These are phyloP conservation scores for Syngnathus floridae DNA, from an alignment of 2,113 vertebrate species.

Conservation along the genomic window DNA sequence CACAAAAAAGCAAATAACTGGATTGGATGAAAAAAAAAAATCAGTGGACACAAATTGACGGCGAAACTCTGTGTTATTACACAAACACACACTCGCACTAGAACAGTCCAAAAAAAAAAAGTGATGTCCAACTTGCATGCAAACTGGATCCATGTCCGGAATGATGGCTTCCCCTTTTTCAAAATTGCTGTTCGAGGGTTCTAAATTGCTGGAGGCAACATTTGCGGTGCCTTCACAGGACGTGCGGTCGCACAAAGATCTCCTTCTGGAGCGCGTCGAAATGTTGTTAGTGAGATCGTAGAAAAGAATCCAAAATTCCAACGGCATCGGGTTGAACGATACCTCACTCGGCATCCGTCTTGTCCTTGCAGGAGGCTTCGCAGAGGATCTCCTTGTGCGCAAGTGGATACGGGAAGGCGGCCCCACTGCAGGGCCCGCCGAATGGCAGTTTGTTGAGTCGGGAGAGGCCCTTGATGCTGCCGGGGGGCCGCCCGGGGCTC, in stretches of 20 bases:
- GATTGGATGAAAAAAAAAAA: no score
- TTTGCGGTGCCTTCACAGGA: background rate
- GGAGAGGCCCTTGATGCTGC: conserved; percentile 96
- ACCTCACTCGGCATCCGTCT: conserved; percentile 77
- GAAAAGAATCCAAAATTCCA: background rate
- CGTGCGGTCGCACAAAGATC: background rate
- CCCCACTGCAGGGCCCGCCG: conserved; percentile 77
- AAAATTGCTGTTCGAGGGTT: background rate
- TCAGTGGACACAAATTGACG: no score
- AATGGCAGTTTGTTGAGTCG: conserved; percentile 91
- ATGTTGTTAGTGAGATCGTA: background rate
- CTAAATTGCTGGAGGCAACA: background rate
- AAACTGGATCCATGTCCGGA: background rate
- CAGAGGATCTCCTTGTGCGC: conserved; percentile 83
- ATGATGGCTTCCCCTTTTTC: background rate
- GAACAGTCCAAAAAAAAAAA: background rate
- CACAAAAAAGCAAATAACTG: no score
- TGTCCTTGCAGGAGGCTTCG: conserved; percentile 81
- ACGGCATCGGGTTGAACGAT: background rate
- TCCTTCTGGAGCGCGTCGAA: background rate
- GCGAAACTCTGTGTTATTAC: background rate
- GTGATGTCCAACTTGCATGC: background rate
- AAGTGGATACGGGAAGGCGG: conserved; percentile 87
- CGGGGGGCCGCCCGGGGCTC: conserved; percentile 93
- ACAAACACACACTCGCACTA: background rate